phyloP scores from a whole-genome alignment of 2,797 vertebrate genomes.

The Pangasius djambal region DNA sequence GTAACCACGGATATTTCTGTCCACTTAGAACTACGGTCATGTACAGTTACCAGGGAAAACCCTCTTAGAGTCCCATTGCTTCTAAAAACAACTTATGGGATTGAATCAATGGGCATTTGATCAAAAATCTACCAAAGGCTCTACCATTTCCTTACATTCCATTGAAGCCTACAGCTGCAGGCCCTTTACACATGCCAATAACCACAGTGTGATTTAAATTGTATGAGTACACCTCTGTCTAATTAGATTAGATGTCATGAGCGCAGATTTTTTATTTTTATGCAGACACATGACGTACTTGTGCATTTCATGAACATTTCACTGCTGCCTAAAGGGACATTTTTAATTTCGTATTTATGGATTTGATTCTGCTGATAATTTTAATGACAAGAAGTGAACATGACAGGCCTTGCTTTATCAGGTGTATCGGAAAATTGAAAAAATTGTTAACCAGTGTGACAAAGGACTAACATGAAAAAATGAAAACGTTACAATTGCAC shows the following conservation, averaged over 20 bases:
- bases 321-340: conserved; percentile 24
- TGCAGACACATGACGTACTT: conserved; percentile 25
- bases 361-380: conserved; percentile 25
- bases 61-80: conserved; percentile 40
- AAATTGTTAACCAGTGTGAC: not conserved
- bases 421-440: not conserved
- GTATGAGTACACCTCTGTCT: conserved; percentile 25
- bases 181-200: not conserved
- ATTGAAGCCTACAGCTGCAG: not conserved
- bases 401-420: not conserved
- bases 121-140: too few species aligned
- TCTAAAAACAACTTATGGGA: conserved; percentile 29
- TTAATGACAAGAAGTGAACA: not conserved
- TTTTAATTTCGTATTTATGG: conserved; percentile 42
- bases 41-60: conserved; percentile 60
- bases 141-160: not conserved
- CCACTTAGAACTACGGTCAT: conserved; percentile 42
- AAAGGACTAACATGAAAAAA: not conserved
- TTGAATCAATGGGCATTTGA: conserved; percentile 5
- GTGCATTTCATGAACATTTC: conserved; percentile 29
- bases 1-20: conserved; percentile 57
- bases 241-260: conserved; percentile 37
- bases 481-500: not conserved
- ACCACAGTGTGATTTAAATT: conserved; percentile 21
- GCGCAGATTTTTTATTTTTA: not conserved